A percentile compares a stretch with the other conserved stretches of the same genome.
These are phyloP conservation scores for Pelvicachromis taeniatus DNA, from an alignment of 2,113 vertebrate genomes.

Conservation along the genomic window DNA sequence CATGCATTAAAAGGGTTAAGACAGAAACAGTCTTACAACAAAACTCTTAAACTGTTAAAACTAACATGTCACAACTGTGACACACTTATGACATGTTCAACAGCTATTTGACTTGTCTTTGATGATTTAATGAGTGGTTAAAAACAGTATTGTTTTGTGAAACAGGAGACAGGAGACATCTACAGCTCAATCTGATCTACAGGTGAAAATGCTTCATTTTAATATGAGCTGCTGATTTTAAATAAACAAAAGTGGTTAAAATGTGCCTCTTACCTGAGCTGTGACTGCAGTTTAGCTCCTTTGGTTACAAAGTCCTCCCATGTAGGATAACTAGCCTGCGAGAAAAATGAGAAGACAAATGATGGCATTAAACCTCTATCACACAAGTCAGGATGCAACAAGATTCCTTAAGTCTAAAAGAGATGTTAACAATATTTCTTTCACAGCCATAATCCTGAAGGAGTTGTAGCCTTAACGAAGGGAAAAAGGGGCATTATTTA, in stretches of 20 bases:
- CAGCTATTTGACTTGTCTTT: background rate
- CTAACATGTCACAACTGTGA: background rate
- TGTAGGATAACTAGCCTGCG: constrained; percentile 79
- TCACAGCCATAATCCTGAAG: background rate
- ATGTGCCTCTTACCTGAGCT: constrained; percentile 72
- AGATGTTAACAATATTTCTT: background rate
- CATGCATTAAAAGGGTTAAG: no score
- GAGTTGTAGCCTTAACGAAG: background rate
- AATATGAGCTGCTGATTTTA: background rate
- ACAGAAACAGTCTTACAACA: no score
- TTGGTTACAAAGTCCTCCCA: constrained; percentile 84
- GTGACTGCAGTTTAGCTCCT: constrained; percentile 80
- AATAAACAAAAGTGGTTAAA: background rate
- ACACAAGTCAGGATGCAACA: background rate
- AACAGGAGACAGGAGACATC: background rate
- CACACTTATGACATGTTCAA: background rate
- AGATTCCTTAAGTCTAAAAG: background rate
- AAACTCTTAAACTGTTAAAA: background rate
- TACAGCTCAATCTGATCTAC: background rate
- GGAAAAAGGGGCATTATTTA: background rate
- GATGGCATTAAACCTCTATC: background rate
- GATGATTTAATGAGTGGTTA: background rate
- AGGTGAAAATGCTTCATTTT: background rate
- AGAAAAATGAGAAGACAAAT: background rate
- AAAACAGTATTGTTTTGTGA: background rate